Evolutionary conservation across 2,888 invertebrate genomes (phyloP), one percentile per base, ranked within the genome.

Genomic region (Petrophora chlorosata): DNA sequence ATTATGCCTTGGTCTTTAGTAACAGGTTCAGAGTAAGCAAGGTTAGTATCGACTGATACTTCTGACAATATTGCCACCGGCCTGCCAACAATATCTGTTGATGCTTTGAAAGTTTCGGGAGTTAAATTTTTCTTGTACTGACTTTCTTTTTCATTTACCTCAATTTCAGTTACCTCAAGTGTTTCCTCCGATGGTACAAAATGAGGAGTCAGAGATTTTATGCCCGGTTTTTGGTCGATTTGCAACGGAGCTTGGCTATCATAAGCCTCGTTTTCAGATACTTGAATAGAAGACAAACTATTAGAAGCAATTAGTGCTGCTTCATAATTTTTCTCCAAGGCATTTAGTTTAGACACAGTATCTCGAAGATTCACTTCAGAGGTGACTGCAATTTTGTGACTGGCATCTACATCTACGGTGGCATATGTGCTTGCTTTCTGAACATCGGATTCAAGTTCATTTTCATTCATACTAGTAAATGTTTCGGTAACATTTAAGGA

Each of bases 401-500:
- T 90, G 2, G 84, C 65, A 28, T 90, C 79, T 25, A 93, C 70
- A 41, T 92, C 88, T 17, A 91, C 46, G 41, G 80, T 89, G 10
- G 94, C 94, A 65, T 79, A 90, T 19, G 76, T 83, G 44, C 77
- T 68, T 52, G 83, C 72, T n/a, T 87, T 85, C 42, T 65, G 61
- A 61, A 80, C 70, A 28, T 73, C 65, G 55, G 77, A 66, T 16
- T 70, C 79, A 14, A 92, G 78, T 44, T 68, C 80, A 76, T 81
- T 77, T 87, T 92, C 93, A 70, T 79, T 89, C 35, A 92, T 83
- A 42, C 81, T 79, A 2, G 86, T 65, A 40, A 90, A 66, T 0
- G 92, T 70, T 79, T 93, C 92, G 3, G 91, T 93, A 8, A 95
- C 82, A 65, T 91, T 91, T 32, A 95, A 58, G 58, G 93, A 82